Evolutionary conservation across 2,888 invertebrate species (phyloP).

Genomic region (Taenaris catops): DNA sequence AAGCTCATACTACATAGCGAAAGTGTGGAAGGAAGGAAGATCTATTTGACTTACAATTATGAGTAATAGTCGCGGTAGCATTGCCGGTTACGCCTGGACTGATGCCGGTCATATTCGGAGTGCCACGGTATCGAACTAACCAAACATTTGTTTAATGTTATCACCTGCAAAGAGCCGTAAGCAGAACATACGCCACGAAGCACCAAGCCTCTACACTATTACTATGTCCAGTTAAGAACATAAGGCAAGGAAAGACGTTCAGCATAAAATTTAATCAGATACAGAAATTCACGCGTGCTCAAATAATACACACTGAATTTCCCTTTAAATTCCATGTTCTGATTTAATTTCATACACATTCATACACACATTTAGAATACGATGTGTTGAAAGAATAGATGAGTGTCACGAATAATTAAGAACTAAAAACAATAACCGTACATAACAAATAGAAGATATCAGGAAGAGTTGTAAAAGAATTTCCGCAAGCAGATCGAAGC

Average conservation of each 20-base stretch:
- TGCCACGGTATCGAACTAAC: slow-evolving; percentile 75
- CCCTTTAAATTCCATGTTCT: too few species aligned
- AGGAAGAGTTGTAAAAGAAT: slow-evolving; percentile 30
- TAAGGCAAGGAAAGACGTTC: neutral
- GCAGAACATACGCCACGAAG: slow-evolving; percentile 65
- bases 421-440: slow-evolving; percentile 9
- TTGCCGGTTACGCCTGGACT: slow-evolving; percentile 39
- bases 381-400: neutral
- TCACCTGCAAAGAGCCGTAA: slow-evolving; percentile 73
- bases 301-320: too few species aligned
- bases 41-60: slow-evolving; percentile 54
- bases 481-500: slow-evolving; percentile 32
- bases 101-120: slow-evolving; percentile 43
- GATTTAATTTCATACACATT: too few species aligned
- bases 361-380: too few species aligned
- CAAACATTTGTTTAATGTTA: slow-evolving; percentile 77
- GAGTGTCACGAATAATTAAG: neutral
- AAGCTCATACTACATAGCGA: slow-evolving; percentile 17
- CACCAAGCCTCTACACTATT: slow-evolving; percentile 43
- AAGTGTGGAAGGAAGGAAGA: slow-evolving; percentile 18
- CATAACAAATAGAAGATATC: slow-evolving; percentile 28
- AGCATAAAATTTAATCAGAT: slow-evolving; percentile 6
- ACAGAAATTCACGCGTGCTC: too few species aligned
- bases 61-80: slow-evolving; percentile 44
- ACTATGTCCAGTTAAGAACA: slow-evolving; percentile 8